Base-by-base conservation (phyloP, 2,888 invertebrate species). In the Yponomeuta cagnagella region DNA sequence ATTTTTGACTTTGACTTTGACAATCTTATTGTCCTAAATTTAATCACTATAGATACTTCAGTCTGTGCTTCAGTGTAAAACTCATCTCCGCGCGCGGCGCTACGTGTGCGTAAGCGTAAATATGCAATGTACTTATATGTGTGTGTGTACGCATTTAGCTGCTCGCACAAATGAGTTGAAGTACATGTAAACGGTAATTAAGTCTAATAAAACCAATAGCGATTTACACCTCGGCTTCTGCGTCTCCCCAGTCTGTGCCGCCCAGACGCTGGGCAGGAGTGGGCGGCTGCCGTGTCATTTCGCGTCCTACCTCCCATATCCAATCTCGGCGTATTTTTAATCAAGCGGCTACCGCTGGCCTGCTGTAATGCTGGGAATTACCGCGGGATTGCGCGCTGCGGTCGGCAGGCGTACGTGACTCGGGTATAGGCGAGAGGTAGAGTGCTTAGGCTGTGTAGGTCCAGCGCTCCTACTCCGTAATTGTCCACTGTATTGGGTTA, bases 251-350 rank as follows among this genome's bases (percentile, higher is more conserved):
- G 52, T 58, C 15, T 58, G 52, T 58, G 52, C 52, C 48, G 48
- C n/a, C 67, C 43, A 37, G 68, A 31, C 68, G 9, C 63, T 70
- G 43, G 23, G 37, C 52, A 58, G 52, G 1, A 58, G 52, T 58
- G 52, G 52, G 52, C 52, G 23, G 37, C 12, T 9, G 63, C 37
- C 70, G 37, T 70, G 70, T 70, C 70, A 70, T 70, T 70, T 70
- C 43, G 63, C 63, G 33, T 48, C 70, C 33, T 23, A 70, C 63
- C 70, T 70, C 64, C 70, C 65, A 65, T 70, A 65, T 79, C 81
- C 85, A 87, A 88, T 89, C 87, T 84, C 82, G 85, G 86, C 84
- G 83, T 81, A 87, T 88, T 86, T 84, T 84, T 87, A 86, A 87
- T 87, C 84, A 85, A 85, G 89, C 90, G 89, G 88, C 90, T 82